These are phyloP conservation scores for Drosophila lowei DNA, from an alignment of 1,140 invertebrate species.

Conservation along the genomic window DNA sequence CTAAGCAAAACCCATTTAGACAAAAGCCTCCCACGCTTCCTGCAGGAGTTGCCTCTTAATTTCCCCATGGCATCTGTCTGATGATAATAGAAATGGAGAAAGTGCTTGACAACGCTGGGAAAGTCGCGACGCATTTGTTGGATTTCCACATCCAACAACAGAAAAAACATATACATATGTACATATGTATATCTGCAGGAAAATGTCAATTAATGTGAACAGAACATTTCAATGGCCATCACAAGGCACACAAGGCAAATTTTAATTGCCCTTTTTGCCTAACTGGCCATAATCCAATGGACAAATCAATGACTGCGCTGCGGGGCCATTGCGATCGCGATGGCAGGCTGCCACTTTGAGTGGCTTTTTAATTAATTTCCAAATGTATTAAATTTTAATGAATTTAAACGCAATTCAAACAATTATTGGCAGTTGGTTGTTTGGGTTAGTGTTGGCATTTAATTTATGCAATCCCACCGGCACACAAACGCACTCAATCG, in stretches of 20 bases:
- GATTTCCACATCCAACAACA: slow-evolving; percentile 20
- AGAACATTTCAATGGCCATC: slow-evolving; percentile 44
- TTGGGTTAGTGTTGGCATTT: slow-evolving; percentile 26
- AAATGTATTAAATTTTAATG: slow-evolving; percentile 58
- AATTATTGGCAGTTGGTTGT: slow-evolving; percentile 30
- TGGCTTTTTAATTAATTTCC: slow-evolving; percentile 69
- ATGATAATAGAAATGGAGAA: slow-evolving; percentile 47
- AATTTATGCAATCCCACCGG: slow-evolving; percentile 63
- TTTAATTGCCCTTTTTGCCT: slow-evolving; percentile 55
- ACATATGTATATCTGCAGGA: not conserved
- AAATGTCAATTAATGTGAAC: slow-evolving; percentile 17
- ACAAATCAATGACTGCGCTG: slow-evolving; percentile 26
- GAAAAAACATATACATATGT: not conserved
- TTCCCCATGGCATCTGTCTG: slow-evolving; percentile 51
- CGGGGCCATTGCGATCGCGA: slow-evolving; percentile 1
- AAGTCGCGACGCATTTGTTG: slow-evolving; percentile 25
- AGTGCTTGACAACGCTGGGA: slow-evolving; percentile 31
- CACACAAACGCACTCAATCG: slow-evolving; percentile 3
- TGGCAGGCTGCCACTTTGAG: slow-evolving; percentile 42
- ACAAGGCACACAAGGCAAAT: slow-evolving; percentile 13
- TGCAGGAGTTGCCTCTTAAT: slow-evolving; percentile 53
- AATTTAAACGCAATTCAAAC: slow-evolving; percentile 66
- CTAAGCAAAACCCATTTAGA: slow-evolving; percentile 50
- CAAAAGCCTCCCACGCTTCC: slow-evolving; percentile 36
- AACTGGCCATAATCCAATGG: slow-evolving; percentile 67